Conservation (phyloP, 2,888 invertebrate genomes). For the Cosmorhoe ocellata region DNA sequence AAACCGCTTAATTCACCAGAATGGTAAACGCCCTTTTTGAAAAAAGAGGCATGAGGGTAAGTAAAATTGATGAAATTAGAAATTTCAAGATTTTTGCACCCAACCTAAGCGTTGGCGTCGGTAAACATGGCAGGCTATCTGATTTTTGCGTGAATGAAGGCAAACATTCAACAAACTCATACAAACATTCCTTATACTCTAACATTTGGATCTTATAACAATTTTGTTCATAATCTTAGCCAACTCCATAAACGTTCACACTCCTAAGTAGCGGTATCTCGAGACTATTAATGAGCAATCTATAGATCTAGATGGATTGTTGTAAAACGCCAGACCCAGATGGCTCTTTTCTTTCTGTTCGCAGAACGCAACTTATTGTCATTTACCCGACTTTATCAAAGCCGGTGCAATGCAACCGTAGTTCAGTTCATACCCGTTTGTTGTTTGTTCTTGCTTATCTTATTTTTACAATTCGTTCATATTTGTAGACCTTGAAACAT, state of each 20-base stretch:
- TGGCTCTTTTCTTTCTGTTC: no score
- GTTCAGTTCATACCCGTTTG: not conserved
- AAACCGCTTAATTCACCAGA: no score
- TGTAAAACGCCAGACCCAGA: not conserved
- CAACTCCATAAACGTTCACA: not conserved
- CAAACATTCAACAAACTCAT: conserved; percentile 33
- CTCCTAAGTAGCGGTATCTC: conserved; percentile 25
- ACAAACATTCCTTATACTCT: conserved; percentile 34
- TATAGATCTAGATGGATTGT: not conserved
- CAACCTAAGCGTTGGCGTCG: not conserved
- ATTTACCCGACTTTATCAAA: no score
- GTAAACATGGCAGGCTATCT: not conserved
- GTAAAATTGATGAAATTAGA: no score
- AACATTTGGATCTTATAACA: conserved; percentile 35
- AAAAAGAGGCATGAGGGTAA: no score
- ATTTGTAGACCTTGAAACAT: not conserved
- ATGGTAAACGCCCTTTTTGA: no score
- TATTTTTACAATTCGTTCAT: not conserved
- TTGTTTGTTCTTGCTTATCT: not conserved
- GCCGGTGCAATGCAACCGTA: no score
- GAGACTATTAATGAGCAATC: not conserved
- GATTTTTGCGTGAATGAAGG: conserved; percentile 1
- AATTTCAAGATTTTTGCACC: no score
- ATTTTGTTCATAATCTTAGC: conserved; percentile 1
- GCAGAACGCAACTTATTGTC: no score